Evolutionary conservation across 2,113 vertebrate species (phyloP).

Genomic region (Lota lota): DNA sequence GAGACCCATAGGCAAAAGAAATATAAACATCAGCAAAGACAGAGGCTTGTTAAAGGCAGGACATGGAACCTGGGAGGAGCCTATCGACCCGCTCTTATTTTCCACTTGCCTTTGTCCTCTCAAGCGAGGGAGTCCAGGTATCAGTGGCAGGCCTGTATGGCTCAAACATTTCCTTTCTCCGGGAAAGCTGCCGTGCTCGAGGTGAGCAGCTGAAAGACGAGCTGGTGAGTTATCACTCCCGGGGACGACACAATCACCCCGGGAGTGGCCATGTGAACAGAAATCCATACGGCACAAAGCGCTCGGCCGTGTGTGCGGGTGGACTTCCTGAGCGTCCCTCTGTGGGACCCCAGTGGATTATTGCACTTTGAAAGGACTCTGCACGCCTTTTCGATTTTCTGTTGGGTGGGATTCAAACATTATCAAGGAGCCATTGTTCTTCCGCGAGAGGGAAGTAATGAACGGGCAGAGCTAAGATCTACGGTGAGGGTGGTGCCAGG

Average conservation of each 20-base stretch:
- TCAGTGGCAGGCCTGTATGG: conserved; percentile 15
- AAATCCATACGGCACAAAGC: conserved; percentile 77
- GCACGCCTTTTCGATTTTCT: conserved; percentile 70
- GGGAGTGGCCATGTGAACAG: conserved; percentile 58
- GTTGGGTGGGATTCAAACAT: conserved; percentile 52
- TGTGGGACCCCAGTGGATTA: conserved; percentile 65
- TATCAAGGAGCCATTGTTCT: conserved; percentile 71
- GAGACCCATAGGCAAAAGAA: background rate
- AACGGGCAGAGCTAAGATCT: conserved; percentile 48
- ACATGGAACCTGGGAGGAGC: background rate
- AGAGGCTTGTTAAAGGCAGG: conserved; percentile 1
- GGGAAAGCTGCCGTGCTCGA: background rate
- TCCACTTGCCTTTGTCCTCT: conserved; percentile 1
- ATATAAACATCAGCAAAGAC: conserved; percentile 8
- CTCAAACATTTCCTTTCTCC: conserved; percentile 40
- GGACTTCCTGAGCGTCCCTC: conserved; percentile 41
- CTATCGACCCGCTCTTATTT: conserved; percentile 11
- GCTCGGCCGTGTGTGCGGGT: conserved; percentile 51
- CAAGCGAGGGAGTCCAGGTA: conserved; percentile 6
- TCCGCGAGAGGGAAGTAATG: conserved; percentile 52
- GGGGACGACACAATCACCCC: conserved; percentile 66
- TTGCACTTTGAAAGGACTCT: conserved; percentile 54
- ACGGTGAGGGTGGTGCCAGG: conserved; percentile 28
- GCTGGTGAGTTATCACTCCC: conserved; percentile 63
- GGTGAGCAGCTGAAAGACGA: conserved; percentile 43